These are phyloP conservation scores for Lota lota DNA, from an alignment of 2,113 vertebrate species.

Conservation along the genomic window DNA sequence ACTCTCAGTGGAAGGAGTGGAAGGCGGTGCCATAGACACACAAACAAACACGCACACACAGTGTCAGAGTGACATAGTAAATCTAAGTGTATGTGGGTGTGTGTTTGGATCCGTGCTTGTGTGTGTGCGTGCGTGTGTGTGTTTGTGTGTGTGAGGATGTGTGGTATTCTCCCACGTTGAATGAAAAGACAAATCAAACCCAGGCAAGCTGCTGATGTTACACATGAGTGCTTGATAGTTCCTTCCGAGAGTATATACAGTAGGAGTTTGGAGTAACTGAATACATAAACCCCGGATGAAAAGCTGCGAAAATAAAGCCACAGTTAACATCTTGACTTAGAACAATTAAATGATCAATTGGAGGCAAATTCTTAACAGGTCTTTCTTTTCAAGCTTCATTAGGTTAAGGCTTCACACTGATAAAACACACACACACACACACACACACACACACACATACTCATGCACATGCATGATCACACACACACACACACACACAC, in stretches of 20 bases:
- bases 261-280: too few relatives aligned
- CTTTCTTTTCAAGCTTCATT: slow-evolving; percentile 2
- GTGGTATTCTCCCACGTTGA: not conserved
- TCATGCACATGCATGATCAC: not conserved
- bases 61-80: too few relatives aligned
- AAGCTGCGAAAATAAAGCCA: slow-evolving; percentile 1
- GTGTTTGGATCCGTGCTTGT: not conserved
- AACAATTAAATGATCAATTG: slow-evolving; percentile 17
- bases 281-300: not conserved
- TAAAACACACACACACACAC: not conserved
- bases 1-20: too few relatives aligned
- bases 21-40: too few relatives aligned
- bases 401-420: not conserved
- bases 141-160: not conserved
- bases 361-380: not conserved
- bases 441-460: slow-evolving; percentile 6
- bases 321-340: slow-evolving; percentile 6
- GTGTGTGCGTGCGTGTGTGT: not conserved
- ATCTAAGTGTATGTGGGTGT: not conserved
- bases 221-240: too few relatives aligned
- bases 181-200: too few relatives aligned
- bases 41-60: too few relatives aligned
- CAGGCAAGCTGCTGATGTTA: too few relatives aligned
- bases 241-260: too few relatives aligned
- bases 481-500: not conserved